These are phyloP conservation scores for Sebastes cheni DNA, from an alignment of 2,797 vertebrate species.

Conservation along the genomic window DNA sequence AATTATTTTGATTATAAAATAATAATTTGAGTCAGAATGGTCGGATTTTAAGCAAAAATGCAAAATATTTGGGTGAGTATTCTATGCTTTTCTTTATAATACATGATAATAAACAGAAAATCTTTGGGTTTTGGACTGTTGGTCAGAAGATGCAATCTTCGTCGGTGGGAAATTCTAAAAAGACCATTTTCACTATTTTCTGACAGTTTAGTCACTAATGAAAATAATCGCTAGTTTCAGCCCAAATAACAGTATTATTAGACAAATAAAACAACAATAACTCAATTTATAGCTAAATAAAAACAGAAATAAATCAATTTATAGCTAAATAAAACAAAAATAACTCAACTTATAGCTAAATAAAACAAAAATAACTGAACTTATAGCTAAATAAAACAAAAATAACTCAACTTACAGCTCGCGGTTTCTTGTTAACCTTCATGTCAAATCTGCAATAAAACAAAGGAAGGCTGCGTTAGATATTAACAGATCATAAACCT, in stretches of 20 bases:
- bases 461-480: constrained; percentile 67
- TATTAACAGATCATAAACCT: constrained; percentile 54
- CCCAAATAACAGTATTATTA: neutral
- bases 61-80: neutral
- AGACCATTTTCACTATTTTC: neutral
- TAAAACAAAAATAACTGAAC: constrained; percentile 56
- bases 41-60: neutral
- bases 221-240: neutral
- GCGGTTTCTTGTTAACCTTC: constrained; percentile 99
- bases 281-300: constrained; percentile 87
- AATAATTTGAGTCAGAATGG: neutral
- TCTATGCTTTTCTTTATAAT: neutral
- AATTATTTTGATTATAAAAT: neutral
- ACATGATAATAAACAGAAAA: neutral
- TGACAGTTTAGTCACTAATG: neutral
- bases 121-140: too few species aligned
- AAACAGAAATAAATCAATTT: constrained; percentile 72
- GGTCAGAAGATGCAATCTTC: neutral
- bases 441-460: constrained; percentile 93
- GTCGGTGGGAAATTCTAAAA: neutral
- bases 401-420: constrained; percentile 88
- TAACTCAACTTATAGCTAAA: constrained; percentile 85
- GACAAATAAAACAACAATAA: constrained; percentile 16
- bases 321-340: constrained; percentile 78
- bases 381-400: constrained; percentile 81